These are phyloP conservation scores for Xestia rhomboidea DNA, from an alignment of 2,888 invertebrate genomes.

Conservation along the genomic window DNA sequence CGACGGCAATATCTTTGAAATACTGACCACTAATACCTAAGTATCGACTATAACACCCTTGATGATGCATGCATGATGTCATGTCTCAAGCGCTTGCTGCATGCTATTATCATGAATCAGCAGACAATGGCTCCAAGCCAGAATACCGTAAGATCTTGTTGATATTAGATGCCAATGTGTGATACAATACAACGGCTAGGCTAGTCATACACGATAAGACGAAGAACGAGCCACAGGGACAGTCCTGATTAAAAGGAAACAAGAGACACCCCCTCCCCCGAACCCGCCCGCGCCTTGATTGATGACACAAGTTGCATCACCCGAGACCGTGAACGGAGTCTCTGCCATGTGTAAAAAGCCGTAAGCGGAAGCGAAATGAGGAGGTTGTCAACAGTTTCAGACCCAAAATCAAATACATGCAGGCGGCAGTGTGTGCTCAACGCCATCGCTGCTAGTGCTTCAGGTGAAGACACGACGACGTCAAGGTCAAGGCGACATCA, in stretches of 20 bases:
- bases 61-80: constrained; percentile 41
- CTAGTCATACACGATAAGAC: neutral
- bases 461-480: too few relatives aligned
- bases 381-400: neutral
- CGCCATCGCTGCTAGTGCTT: neutral
- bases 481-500: neutral
- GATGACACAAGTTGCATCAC: neutral
- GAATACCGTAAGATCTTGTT: constrained; percentile 9
- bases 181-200: neutral
- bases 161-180: neutral
- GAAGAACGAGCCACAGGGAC: neutral
- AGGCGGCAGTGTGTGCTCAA: too few relatives aligned
- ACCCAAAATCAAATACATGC: neutral
- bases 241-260: neutral
- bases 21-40: too few relatives aligned
- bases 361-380: neutral
- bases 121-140: constrained; percentile 38
- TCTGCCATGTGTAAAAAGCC: neutral
- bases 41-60: neutral
- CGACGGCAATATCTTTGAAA: neutral
- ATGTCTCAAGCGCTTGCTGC: constrained; percentile 2
- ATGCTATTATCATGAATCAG: constrained; percentile 39
- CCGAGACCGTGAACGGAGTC: neutral
- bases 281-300: neutral
- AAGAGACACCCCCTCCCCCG: neutral